Evolutionary conservation across 1,140 invertebrate genomes (phyloP), one percentile per base, ranked within the genome.

Genomic region (Pararge aegeria): DNA sequence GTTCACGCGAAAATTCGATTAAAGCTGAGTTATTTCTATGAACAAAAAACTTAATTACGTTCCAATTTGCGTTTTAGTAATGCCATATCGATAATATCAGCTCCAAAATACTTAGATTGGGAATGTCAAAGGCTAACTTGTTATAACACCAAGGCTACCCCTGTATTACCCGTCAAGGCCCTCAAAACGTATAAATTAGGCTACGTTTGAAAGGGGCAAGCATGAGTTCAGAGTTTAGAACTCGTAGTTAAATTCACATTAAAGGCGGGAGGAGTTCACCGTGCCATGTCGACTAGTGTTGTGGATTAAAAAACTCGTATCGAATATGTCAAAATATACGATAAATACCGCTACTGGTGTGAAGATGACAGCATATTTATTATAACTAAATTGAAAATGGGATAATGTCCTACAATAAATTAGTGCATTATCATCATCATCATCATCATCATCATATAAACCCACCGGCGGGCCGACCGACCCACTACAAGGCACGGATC

Each of bases 111-210:
- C 21, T 51, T 52, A 50, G 34, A 50, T 50, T 18, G 55, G 30
- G 46, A 58, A 58, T 46, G 50, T 60, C 57, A 53, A 60, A 60
- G 50, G 50, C 57, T 60, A 60, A 60, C 40, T 60, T 60, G 50
- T 60, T 60, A 53, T 60, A 60, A 42, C 7, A 16, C 6, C 57
- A 60, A 60, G 57, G 57, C 50, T 46, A 37, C 19, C 40, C 18
- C 15, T 24, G 40, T 37, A 53, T 53, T 60, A 20, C 50, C 16
- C 50, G 20, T 53, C 37, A 53, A 60, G 57, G 49, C 50, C 29
- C 27, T 13, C 50, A 46, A 59, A 58, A 53, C 46, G 38, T 60
- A 53, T 60, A 29, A 53, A 60, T 60, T 53, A 52, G 56, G 24
- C 34, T 18, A 58, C 21, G 50, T 51, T 58, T 58, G 48, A 52